Evolutionary conservation across 2,113 vertebrate species (phyloP).

Genomic region (Oriolus oriolus): DNA sequence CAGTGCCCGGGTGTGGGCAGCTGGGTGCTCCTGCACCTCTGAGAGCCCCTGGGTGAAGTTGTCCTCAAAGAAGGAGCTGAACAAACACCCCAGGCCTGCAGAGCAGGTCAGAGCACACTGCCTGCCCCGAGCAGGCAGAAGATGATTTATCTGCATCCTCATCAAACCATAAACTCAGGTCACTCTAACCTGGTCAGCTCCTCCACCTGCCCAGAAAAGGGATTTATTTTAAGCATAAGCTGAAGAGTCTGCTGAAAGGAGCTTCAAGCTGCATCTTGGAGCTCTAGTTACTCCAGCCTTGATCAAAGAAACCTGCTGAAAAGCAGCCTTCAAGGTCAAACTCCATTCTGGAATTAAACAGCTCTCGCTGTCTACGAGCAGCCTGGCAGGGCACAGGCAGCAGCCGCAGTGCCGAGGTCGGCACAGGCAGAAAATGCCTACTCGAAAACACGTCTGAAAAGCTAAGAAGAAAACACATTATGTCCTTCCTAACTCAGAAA

Average conservation of each 20-base stretch:
- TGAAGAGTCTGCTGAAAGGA: background rate
- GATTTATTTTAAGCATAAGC: background rate
- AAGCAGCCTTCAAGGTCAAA: background rate
- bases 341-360: background rate
- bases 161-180: background rate
- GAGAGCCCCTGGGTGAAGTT: background rate
- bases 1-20: background rate
- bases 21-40: background rate
- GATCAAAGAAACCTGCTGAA: background rate
- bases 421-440: accelerated
- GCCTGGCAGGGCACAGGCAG: background rate
- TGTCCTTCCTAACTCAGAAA: background rate
- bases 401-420: background rate
- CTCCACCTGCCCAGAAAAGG: background rate
- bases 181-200: background rate
- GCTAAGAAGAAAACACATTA: background rate
- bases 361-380: background rate
- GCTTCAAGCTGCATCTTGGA: background rate
- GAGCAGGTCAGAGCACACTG: background rate
- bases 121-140: background rate
- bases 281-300: background rate
- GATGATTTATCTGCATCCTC: background rate
- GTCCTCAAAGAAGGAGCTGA: background rate
- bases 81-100: background rate
- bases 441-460: background rate